These are phyloP conservation scores for Labeo rohita DNA, from an alignment of 2,113 vertebrate species.

Conservation along the genomic window DNA sequence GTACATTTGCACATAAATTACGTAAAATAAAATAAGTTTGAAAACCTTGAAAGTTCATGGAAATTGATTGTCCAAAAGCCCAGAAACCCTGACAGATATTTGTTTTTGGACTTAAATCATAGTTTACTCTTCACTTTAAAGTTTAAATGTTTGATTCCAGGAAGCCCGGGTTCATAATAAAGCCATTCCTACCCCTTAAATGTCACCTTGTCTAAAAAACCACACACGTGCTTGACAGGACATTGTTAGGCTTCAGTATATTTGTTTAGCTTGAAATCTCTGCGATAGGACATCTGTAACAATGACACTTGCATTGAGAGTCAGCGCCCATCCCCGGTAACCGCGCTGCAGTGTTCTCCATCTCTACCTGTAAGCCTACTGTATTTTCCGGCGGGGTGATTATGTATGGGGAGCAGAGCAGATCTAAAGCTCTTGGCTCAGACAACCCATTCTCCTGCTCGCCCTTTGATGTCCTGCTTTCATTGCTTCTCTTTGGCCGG, in stretches of 20 bases:
- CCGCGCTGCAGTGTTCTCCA: constrained; percentile 1
- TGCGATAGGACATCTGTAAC: background rate
- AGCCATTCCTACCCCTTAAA: background rate
- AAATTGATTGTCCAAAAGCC: background rate
- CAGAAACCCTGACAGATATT: background rate
- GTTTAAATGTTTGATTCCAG: background rate
- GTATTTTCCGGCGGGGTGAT: constrained; percentile 45
- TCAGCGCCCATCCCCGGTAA: constrained; percentile 10
- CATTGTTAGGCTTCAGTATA: background rate
- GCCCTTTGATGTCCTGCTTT: constrained; percentile 60
- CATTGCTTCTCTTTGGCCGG: constrained; percentile 36
- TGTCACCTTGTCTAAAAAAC: background rate
- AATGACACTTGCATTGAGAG: background rate
- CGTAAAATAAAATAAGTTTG: background rate
- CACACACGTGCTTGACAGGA: background rate
- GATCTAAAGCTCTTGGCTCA: constrained; percentile 49
- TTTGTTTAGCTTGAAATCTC: background rate
- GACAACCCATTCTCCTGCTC: constrained; percentile 45
- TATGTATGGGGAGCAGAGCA: constrained; percentile 38
- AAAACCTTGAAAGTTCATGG: background rate
- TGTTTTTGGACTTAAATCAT: background rate
- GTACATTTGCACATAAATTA: too few relatives aligned
- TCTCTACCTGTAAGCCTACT: constrained; percentile 44
- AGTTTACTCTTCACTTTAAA: background rate
- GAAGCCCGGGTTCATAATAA: background rate